These are phyloP conservation scores for Phalanger gymnotis DNA, from an alignment of 2,797 vertebrate species.

Conservation along the genomic window DNA sequence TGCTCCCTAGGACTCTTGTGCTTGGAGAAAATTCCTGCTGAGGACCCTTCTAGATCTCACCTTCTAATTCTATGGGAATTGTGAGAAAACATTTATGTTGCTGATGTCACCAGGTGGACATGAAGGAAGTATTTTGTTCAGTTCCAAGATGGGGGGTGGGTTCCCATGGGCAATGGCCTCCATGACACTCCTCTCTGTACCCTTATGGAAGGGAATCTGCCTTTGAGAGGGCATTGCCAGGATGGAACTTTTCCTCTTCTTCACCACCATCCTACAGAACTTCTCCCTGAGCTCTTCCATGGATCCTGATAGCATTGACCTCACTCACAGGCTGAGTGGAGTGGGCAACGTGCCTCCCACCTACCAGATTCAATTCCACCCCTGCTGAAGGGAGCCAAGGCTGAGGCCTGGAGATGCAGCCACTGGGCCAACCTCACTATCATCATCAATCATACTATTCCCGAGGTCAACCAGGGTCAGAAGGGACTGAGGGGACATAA, in stretches of 20 bases:
- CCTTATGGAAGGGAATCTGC: slow-evolving; percentile 70
- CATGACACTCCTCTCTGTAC: background rate
- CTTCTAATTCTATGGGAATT: background rate
- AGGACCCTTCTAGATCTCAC: background rate
- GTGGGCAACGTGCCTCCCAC: slow-evolving; percentile 64
- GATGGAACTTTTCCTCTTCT: slow-evolving; percentile 70
- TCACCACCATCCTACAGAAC: slow-evolving; percentile 73
- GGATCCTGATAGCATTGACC: slow-evolving; percentile 70
- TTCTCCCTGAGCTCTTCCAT: slow-evolving; percentile 51
- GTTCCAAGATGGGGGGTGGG: background rate
- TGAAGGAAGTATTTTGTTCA: background rate
- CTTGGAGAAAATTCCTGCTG: background rate
- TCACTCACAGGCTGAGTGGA: slow-evolving; percentile 68
- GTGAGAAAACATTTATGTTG: background rate
- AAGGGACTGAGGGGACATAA: background rate
- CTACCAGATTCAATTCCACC: slow-evolving; percentile 72
- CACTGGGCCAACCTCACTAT: background rate
- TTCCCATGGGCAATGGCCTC: background rate
- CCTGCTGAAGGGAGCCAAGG: slow-evolving; percentile 20
- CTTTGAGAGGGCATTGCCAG: slow-evolving; percentile 62
- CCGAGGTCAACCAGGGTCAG: background rate
- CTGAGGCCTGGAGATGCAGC: too few relatives aligned
- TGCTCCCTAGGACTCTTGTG: background rate
- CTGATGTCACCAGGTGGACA: background rate
- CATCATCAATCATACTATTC: background rate